Evolutionary conservation across 1,140 invertebrate genomes (phyloP), one percentile per base, ranked within the genome.

Genomic region (Drosophila insularis): DNA sequence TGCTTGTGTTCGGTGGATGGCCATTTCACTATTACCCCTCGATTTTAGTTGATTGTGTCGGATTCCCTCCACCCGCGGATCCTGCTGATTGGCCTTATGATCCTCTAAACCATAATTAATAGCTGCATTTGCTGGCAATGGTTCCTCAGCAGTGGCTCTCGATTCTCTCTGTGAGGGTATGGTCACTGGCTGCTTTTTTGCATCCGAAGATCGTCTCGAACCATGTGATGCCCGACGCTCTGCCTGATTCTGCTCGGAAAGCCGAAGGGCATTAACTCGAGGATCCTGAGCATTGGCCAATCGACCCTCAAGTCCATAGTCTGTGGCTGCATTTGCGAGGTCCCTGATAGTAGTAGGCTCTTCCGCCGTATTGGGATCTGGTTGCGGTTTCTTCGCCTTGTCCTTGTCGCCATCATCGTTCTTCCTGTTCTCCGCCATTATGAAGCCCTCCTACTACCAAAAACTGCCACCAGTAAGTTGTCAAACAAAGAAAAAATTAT

Each of bases 261-360:
- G 5, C 1, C 37, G 50, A 21, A 86, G n/a, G 1, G 71, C 68
- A 13, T 4, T 50, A 1, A 85, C 81, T 3, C 81, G 67, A 4
- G 81, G 76, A 80, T 85, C 81, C 27, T 69, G 27, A 17, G 56
- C 43, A 11, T 19, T 84, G 2, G 81, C 80, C 17, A 65, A 61
- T 11, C 73, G 81, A 50, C 61, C 81, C 58, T 84, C 81, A 17
- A 85, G 35, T 1, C 81, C 81, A 50, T 70, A 85, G 13, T 4
- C 23, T 0, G 59, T 77, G 14, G 81, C 80, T 32, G 81, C 77
- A 37, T 85, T 84, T 14, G 68, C 21, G 0, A 58, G n/a, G 11
- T 32, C 8, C 4, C 19, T 37, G 3, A 27, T 27, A 6, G 14
- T 3, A 2, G 7, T 7, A n/a, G 32, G 1, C 27, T 35, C 54